A percentile compares a stretch with the other conserved stretches of the same genome.
phyloP scores from a whole-genome alignment of 2,113 vertebrate species.

The Hyla sarda region DNA sequence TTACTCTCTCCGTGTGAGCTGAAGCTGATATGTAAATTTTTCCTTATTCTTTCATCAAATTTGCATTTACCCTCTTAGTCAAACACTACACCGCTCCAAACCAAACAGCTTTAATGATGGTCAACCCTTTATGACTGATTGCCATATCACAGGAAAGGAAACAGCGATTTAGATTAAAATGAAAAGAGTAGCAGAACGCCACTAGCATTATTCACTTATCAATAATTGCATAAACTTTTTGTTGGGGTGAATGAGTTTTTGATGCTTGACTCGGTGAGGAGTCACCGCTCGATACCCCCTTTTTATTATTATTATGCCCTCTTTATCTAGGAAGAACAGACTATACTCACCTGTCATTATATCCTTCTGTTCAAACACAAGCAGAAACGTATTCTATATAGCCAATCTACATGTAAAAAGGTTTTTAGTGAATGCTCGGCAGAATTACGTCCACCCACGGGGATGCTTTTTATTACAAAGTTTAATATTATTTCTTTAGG shows the following conservation, averaged over 20 bases:
- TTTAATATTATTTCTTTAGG: constrained; percentile 42
- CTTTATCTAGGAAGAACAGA: constrained; percentile 92
- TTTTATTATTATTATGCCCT: constrained; percentile 76
- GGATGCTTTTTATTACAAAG: not conserved
- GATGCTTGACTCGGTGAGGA: constrained; percentile 86
- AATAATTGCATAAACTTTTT: constrained; percentile 94
- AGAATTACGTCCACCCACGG: constrained; percentile 17
- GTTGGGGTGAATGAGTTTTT: constrained; percentile 80
- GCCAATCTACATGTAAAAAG: constrained; percentile 58
- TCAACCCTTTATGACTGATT: constrained; percentile 94
- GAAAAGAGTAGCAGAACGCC: constrained; percentile 81
- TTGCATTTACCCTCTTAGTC: constrained; percentile 99
- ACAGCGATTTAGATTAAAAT: constrained; percentile 93
- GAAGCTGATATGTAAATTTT: constrained; percentile 99
- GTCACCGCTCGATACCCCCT: constrained; percentile 70
- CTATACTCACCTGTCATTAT: constrained; percentile 78
- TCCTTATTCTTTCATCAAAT: constrained; percentile 99
- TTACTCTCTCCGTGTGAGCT: constrained; percentile 98
- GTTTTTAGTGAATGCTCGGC: constrained; percentile 23
- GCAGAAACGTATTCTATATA: constrained; percentile 73
- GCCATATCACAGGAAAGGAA: constrained; percentile 88
- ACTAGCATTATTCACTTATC: constrained; percentile 83
- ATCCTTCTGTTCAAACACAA: constrained; percentile 87
- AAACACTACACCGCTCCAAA: constrained; percentile 98
- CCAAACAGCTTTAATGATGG: constrained; percentile 99